These are phyloP conservation scores for Cheilosia impressa DNA, from an alignment of 2,888 invertebrate genomes.

Conservation along the genomic window DNA sequence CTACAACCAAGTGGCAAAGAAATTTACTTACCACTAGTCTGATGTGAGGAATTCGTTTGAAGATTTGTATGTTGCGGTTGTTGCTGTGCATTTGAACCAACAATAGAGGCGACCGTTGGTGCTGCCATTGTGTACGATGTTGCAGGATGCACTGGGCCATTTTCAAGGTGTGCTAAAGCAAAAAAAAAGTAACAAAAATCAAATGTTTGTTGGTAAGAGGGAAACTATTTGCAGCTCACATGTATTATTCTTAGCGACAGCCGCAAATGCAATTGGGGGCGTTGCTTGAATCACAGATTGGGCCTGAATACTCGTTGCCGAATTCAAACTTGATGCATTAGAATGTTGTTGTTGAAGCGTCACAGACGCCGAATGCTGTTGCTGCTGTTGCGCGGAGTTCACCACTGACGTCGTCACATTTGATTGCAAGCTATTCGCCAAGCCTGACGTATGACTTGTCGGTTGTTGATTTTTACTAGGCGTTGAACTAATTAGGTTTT, in stretches of 20 bases:
- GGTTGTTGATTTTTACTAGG: conserved; percentile 83
- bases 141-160: conserved; percentile 81
- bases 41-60: conserved; percentile 83
- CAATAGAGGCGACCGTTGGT: conserved; percentile 80
- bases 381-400: conserved; percentile 75
- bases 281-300: conserved; percentile 84
- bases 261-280: conserved; percentile 86
- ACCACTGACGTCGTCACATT: conserved; percentile 70
- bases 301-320: conserved; percentile 81
- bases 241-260: conserved; percentile 86
- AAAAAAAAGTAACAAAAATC: conserved; percentile 15
- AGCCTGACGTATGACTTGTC: conserved; percentile 79
- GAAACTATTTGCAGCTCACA: conserved; percentile 79
- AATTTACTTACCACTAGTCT: conserved; percentile 80
- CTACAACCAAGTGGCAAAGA: neutral
- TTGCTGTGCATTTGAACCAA: conserved; percentile 79
- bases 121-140: conserved; percentile 79
- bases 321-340: conserved; percentile 81
- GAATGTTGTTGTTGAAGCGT: conserved; percentile 79
- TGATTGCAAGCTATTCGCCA: conserved; percentile 71
- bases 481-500: conserved; percentile 83
- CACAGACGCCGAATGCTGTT: conserved; percentile 66
- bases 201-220: neutral
- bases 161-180: conserved; percentile 82
- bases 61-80: conserved; percentile 82